These are phyloP conservation scores for Nemotelus nigrinus DNA, from an alignment of 2,888 invertebrate genomes.

Conservation along the genomic window DNA sequence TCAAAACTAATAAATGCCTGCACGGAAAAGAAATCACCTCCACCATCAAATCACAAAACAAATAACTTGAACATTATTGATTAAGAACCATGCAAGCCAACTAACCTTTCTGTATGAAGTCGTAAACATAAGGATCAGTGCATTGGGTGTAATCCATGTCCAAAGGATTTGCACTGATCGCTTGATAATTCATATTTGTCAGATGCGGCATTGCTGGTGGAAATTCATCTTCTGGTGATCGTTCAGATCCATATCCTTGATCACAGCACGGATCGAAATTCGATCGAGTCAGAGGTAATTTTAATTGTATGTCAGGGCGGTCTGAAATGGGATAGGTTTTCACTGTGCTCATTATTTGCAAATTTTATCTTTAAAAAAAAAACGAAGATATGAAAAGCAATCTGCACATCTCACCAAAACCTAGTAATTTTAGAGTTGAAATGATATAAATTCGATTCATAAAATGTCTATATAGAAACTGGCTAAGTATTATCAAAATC, in stretches of 20 bases:
- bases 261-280: constrained; percentile 70
- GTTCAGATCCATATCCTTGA: constrained; percentile 80
- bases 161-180: constrained; percentile 36
- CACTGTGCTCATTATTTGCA: too few species aligned
- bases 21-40: background rate
- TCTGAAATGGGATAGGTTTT: constrained; percentile 41
- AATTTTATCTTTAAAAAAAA: too few species aligned
- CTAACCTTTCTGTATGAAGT: constrained; percentile 77
- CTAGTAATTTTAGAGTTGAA: too few species aligned
- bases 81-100: background rate
- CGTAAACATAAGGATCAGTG: constrained; percentile 67
- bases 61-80: background rate
- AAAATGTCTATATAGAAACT: too few species aligned
- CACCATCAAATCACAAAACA: background rate
- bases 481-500: too few species aligned
- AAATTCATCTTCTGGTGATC: constrained; percentile 81
- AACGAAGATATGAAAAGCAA: too few species aligned
- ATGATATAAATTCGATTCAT: too few species aligned
- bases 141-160: constrained; percentile 38
- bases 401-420: too few species aligned
- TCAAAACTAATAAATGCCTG: too few species aligned
- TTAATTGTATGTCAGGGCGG: constrained; percentile 51
- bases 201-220: constrained; percentile 71
- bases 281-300: constrained; percentile 51
- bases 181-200: constrained; percentile 38